These are phyloP conservation scores for Ptyas mucosa DNA, from an alignment of 2,113 vertebrate genomes.

Conservation along the genomic window DNA sequence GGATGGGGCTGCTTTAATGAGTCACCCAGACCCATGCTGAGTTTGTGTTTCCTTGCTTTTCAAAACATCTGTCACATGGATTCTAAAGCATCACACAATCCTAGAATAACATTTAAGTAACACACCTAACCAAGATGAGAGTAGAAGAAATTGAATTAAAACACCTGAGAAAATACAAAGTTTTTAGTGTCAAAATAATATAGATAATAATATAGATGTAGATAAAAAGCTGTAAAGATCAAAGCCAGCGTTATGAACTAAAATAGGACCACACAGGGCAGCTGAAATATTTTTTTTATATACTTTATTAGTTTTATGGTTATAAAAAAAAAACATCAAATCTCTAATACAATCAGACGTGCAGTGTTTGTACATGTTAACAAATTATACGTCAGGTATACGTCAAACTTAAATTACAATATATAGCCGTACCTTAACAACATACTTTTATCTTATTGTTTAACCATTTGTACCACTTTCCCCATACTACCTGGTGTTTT, in stretches of 20 bases:
- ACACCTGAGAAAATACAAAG: neutral
- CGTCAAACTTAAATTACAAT: too few species aligned
- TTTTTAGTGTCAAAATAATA: neutral
- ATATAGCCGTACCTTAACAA: too few species aligned
- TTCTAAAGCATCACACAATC: neutral
- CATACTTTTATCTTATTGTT: too few species aligned
- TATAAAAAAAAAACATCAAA: too few species aligned
- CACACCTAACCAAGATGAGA: neutral
- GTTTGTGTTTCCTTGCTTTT: neutral
- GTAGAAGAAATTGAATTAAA: neutral
- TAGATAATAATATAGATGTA: neutral
- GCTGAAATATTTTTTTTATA: neutral
- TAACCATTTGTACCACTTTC: too few species aligned
- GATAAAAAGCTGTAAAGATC: neutral
- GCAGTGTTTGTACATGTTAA: too few species aligned
- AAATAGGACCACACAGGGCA: neutral
- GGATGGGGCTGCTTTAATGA: neutral
- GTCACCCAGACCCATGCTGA: neutral
- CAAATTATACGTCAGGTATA: too few species aligned
- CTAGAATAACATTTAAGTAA: neutral
- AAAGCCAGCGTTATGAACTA: neutral
- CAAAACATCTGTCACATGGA: neutral
- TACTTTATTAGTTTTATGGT: too few species aligned
- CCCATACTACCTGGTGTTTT: too few species aligned
- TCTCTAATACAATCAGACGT: too few species aligned